Base-by-base conservation (phyloP, 1,140 invertebrate genomes). In the Zaprionus tsacasi region DNA sequence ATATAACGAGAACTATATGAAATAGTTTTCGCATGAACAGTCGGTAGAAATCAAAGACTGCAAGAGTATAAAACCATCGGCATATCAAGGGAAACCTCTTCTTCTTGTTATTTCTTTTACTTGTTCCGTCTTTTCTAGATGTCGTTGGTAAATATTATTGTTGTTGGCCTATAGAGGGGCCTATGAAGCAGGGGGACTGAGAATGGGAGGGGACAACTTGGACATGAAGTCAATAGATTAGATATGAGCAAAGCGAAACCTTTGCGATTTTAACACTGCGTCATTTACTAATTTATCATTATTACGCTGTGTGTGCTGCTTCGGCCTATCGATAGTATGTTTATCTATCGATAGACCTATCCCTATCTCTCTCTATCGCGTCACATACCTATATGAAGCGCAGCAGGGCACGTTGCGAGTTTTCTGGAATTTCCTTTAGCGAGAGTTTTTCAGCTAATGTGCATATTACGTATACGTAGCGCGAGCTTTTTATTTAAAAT, bases 281-380 rank as follows among this genome's bases (percentile, higher is more conserved):
- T 89, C 83, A 88, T 89, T 83, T 83, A 89, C 80, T 65, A 80
- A 88, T 78, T 76, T 89, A 83, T 88, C 80, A 83, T 57, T 70
- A 78, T 83, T 78, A 82, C 82, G 79, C 3, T 71, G 70, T 66
- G 36, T 67, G 36, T 54, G 45, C 13, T 25, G 21, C 3, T 30
- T 30, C 35, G 17, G 43, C 33, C 12, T 55, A 52, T 50, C 45
- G 45, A 50, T 50, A 55, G 38, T 65, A 38, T 13, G 55, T 80
- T 83, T 87, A 82, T 50, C 45, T 25, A 50, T 50, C 45, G 45
- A 50, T 50, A 50, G 45, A 21, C 45, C n/a, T n/a, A n/a, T 50
- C 45, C 3, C 27, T 30, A 1, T 30, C 27, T 30, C 27, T 30
- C 3, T 30, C 27, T 30, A 30, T 30, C 17, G 17, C 45, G 21